Percentiles rank a stretch among this genome's conserved stretches.
phyloP scores from a whole-genome alignment of 1,140 invertebrate genomes.

The Yoshiicerus persimilis region DNA sequence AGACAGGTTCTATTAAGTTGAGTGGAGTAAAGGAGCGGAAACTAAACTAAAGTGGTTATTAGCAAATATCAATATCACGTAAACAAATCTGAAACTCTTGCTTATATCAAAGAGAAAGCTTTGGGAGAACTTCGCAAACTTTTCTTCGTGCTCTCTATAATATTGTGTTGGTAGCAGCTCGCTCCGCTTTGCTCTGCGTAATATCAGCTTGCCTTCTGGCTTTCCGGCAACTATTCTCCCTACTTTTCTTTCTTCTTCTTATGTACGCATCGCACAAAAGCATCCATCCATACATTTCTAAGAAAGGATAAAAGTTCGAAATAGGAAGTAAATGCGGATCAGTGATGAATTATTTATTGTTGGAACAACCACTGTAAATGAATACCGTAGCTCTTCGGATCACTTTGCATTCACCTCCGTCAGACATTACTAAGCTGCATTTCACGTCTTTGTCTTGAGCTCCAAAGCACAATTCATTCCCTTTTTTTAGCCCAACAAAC shows the following conservation, averaged over 20 bases:
- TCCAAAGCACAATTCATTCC: too few relatives aligned
- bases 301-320: not conserved
- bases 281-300: too few relatives aligned
- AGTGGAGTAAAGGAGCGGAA: not conserved
- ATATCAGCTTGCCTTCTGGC: not conserved
- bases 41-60: not conserved
- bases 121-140: not conserved
- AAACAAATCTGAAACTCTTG: not conserved
- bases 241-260: not conserved
- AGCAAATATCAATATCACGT: not conserved
- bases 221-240: not conserved
- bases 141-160: not conserved
- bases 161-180: not conserved
- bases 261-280: not conserved
- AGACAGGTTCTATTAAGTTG: not conserved
- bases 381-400: not conserved
- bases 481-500: too few relatives aligned
- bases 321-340: not conserved
- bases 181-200: not conserved
- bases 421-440: too few relatives aligned
- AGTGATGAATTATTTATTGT: slow-evolving; percentile 9
- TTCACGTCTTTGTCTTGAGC: too few relatives aligned
- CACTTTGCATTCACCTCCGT: not conserved
- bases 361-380: not conserved
- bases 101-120: not conserved